phyloP scores from a whole-genome alignment of 2,113 vertebrate genomes.

The Forbesichthys agassizii region DNA sequence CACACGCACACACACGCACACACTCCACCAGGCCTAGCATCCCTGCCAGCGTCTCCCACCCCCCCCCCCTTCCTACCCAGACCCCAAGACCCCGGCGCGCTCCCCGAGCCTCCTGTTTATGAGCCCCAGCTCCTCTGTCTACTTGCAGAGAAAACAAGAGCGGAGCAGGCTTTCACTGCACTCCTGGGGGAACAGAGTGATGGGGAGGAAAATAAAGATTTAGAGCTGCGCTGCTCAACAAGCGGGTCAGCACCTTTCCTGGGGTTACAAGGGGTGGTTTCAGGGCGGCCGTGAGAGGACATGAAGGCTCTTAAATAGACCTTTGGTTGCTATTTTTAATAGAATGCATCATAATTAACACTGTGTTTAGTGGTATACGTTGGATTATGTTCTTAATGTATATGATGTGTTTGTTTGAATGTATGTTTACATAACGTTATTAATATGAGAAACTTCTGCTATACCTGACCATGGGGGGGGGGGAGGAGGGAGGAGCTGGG shows the following conservation, averaged over 20 bases:
- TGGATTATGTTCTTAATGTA: too few relatives aligned
- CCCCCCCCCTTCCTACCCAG: slow-evolving; percentile 1
- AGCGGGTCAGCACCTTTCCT: too few relatives aligned
- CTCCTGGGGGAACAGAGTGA: slow-evolving; percentile 51
- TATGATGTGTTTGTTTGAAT: too few relatives aligned
- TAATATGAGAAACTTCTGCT: too few relatives aligned
- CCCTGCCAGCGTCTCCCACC: slow-evolving; percentile 47
- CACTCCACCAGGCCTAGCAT: background rate
- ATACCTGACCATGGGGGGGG: background rate
- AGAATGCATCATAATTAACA: too few relatives aligned
- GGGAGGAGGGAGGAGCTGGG: background rate
- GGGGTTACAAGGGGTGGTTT: too few relatives aligned
- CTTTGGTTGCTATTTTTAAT: too few relatives aligned
- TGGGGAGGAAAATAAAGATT: slow-evolving; percentile 21
- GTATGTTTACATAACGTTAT: too few relatives aligned
- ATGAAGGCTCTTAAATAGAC: too few relatives aligned
- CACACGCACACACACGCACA: slow-evolving; percentile 19
- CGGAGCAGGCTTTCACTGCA: slow-evolving; percentile 55
- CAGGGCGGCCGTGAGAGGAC: too few relatives aligned
- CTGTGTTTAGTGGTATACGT: too few relatives aligned
- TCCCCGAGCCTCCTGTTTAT: slow-evolving; percentile 66
- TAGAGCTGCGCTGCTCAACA: slow-evolving; percentile 2
- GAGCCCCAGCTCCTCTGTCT: slow-evolving; percentile 63
- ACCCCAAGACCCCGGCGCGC: slow-evolving; percentile 59
- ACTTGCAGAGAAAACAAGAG: slow-evolving; percentile 68